Evolutionary conservation across 1,140 invertebrate genomes (phyloP), one percentile per base, ranked within the genome.

Genomic region (Sarcophaga peregrina): DNA sequence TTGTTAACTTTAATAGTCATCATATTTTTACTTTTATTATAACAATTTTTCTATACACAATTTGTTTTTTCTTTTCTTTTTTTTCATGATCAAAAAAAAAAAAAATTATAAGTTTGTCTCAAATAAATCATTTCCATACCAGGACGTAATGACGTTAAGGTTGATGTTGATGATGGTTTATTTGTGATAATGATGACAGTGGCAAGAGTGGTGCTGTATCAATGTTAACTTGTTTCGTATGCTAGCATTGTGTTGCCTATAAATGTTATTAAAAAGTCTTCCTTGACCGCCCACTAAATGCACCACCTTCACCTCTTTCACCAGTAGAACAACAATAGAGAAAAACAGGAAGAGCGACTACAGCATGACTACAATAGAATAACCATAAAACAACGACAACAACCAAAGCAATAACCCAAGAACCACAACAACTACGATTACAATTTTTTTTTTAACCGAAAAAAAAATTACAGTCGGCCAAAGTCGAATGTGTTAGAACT

Each of bases 251-350:
- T 68, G 10, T 68, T 17, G 0, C 25, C 25, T 37, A 37, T 37
- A 37, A 37, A 37, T 68, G 20, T 68, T 68, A 68, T 68, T 68
- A 25, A 68, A 37, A 68, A 20, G 62, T 68, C 62, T 68, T 68
- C 17, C 62, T 68, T 68, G 62, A 68, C 62, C 62, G 62, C 62
- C 62, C 62, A 68, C 62, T 68, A 68, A 68, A 68, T 58, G n/a
- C 13, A 58, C 54, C 54, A 58, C 54, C 54, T 13, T n/a, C 54
- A 58, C 54, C 54, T n/a, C 62, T 37, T 37, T 37, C 25, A 37
- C 25, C 25, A 37, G 25, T 37, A 37, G 20, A 68, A n/a, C n/a
- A 58, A 58, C 54, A 58, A 37, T 37, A 37, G 25, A 37, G 25
- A 37, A 37, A 37, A 37, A 58, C 54, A 58, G 54, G 54, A 58